These are phyloP conservation scores for Syrista parreyssii DNA, from an alignment of 2,888 invertebrate genomes.

Conservation along the genomic window DNA sequence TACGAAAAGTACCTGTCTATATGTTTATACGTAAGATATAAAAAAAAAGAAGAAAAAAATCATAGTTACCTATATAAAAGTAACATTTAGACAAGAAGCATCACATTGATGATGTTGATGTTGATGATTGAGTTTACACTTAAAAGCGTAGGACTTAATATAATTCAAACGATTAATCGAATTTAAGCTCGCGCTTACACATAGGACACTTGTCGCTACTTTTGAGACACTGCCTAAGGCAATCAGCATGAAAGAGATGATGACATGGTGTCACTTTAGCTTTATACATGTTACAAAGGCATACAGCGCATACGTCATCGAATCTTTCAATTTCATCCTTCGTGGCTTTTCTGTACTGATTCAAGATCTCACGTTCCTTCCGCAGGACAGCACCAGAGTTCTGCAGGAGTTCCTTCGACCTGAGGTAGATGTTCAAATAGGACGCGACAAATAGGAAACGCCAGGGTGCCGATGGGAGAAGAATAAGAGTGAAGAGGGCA, in stretches of 20 bases:
- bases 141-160: background rate
- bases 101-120: too few relatives aligned
- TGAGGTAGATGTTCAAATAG: slow-evolving; percentile 76
- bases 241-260: slow-evolving; percentile 84
- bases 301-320: slow-evolving; percentile 85
- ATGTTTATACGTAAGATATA: background rate
- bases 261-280: slow-evolving; percentile 84
- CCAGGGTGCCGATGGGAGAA: slow-evolving; percentile 71
- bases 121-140: background rate
- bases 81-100: background rate
- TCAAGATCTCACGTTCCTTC: slow-evolving; percentile 73
- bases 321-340: slow-evolving; percentile 74
- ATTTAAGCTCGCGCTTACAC: slow-evolving; percentile 76
- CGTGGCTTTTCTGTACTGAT: slow-evolving; percentile 75
- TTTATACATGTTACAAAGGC: slow-evolving; percentile 76
- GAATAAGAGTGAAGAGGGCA: slow-evolving; percentile 69
- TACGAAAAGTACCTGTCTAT: background rate
- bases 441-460: slow-evolving; percentile 71
- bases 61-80: too few relatives aligned
- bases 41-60: background rate
- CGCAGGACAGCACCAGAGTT: slow-evolving; percentile 70
- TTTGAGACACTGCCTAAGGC: slow-evolving; percentile 79
- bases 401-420: slow-evolving; percentile 72
- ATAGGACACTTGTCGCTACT: slow-evolving; percentile 79
- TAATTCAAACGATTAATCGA: slow-evolving; percentile 62